These are phyloP conservation scores for Sphaeridia pumilis DNA, from an alignment of 2,888 invertebrate species.

Conservation along the genomic window DNA sequence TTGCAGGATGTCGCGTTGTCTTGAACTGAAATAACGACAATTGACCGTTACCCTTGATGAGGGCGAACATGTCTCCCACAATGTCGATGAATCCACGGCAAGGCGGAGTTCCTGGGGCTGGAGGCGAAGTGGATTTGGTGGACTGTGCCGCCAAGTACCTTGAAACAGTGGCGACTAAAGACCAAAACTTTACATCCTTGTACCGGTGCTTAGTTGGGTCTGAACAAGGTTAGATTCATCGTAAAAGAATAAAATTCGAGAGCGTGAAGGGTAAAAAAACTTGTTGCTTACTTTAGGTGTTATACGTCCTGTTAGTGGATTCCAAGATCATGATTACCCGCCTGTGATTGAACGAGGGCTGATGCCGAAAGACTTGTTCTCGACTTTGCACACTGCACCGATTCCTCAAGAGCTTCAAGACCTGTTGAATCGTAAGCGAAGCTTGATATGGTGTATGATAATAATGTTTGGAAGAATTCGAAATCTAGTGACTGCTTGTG, in stretches of 20 bases:
- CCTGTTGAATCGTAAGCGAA: conserved; percentile 85
- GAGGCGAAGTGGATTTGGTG: conserved; percentile 17
- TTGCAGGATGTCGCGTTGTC: no score
- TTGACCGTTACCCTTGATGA: no score
- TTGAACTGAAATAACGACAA: no score
- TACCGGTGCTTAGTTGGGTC: conserved; percentile 14
- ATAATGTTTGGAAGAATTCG: neutral
- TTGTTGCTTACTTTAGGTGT: no score
- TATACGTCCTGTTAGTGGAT: conserved; percentile 64
- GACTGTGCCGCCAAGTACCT: conserved; percentile 26
- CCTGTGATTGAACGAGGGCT: conserved; percentile 55
- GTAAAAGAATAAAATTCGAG: neutral
- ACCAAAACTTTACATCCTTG: conserved; percentile 20
- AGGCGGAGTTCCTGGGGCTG: neutral
- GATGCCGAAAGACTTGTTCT: conserved; percentile 62
- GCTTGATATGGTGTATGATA: neutral
- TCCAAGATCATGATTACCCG: conserved; percentile 84
- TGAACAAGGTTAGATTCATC: neutral
- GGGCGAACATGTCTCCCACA: conserved; percentile 5
- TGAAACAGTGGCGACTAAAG: conserved; percentile 26
- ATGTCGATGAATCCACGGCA: conserved; percentile 4
- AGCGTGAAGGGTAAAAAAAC: no score
- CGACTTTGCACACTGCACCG: conserved; percentile 69
- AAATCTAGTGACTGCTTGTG: neutral
- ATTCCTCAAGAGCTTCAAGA: conserved; percentile 88